Conservation (phyloP, 2,888 invertebrate species). For the Dinocampus coccinellae region DNA sequence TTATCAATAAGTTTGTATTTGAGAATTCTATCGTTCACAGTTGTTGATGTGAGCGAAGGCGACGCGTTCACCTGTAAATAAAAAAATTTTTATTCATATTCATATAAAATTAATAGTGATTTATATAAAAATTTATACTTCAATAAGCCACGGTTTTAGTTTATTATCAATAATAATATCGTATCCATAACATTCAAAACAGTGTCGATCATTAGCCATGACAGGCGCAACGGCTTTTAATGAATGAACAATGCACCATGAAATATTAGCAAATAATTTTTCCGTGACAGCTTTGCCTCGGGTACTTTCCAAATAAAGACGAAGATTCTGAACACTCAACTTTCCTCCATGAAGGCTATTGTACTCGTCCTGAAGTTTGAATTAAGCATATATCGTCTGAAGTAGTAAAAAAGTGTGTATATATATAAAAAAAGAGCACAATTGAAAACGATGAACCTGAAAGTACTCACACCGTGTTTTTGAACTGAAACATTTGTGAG, state of each 20-base stretch:
- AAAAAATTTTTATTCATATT: conserved; percentile 10
- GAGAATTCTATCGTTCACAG: conserved; percentile 92
- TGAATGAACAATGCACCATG: conserved; percentile 92
- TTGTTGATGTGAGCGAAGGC: conserved; percentile 93
- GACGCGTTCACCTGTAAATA: conserved; percentile 87
- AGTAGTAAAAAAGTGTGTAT: background rate
- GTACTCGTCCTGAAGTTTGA: conserved; percentile 82
- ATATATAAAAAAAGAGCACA: background rate
- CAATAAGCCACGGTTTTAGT: conserved; percentile 82
- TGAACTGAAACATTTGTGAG: conserved; percentile 98
- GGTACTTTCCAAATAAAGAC: conserved; percentile 91
- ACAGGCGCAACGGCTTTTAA: conserved; percentile 92
- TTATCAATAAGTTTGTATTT: conserved; percentile 95
- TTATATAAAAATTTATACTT: conserved; percentile 49
- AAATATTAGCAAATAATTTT: conserved; percentile 88
- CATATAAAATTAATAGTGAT: background rate
- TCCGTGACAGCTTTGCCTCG: conserved; percentile 90
- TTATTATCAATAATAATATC: conserved; percentile 96
- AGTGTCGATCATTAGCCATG: conserved; percentile 93
- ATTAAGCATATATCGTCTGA: conserved; percentile 3
- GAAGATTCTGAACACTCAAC: conserved; percentile 91
- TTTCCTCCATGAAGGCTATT: conserved; percentile 95
- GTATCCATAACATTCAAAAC: conserved; percentile 95
- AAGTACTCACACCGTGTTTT: conserved; percentile 85
- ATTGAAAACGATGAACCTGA: background rate